phyloP scores from a whole-genome alignment of 2,888 invertebrate genomes.

The Sturmia bella region DNA sequence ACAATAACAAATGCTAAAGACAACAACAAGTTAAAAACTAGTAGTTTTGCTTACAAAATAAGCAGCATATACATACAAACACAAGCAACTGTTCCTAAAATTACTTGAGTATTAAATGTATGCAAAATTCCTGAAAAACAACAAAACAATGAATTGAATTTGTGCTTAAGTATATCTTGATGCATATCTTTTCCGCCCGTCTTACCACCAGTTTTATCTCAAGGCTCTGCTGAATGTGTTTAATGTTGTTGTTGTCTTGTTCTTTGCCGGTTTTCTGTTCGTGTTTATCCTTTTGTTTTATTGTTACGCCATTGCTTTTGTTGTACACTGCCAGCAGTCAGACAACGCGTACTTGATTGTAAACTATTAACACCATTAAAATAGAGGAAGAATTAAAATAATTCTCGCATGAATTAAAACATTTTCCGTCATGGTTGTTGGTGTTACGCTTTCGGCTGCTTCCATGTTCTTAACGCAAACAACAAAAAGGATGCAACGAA shows the following conservation, averaged over 20 bases:
- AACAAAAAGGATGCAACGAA: conserved; percentile 24
- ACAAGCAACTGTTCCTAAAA: too few species aligned
- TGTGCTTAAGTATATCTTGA: conserved; percentile 51
- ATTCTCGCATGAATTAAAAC: conserved; percentile 75
- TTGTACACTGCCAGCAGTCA: conserved; percentile 37
- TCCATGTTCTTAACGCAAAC: conserved; percentile 30
- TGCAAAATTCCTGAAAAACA: conserved; percentile 22
- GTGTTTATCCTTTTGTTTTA: conserved; percentile 29
- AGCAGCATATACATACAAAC: too few species aligned
- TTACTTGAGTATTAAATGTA: conserved; percentile 22
- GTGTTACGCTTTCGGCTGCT: conserved; percentile 7
- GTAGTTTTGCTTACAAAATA: too few species aligned
- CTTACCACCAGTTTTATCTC: neutral
- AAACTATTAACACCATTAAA: conserved; percentile 78
- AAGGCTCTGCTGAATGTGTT: neutral
- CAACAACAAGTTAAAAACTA: too few species aligned
- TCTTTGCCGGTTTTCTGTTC: neutral
- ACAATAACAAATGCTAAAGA: too few species aligned
- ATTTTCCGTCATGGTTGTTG: conserved; percentile 60
- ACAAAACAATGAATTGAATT: conserved; percentile 57
- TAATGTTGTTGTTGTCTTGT: neutral
- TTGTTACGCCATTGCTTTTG: conserved; percentile 47
- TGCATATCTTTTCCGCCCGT: conserved; percentile 34
- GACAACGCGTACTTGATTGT: conserved; percentile 73
- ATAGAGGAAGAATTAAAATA: conserved; percentile 75